A percentile compares a stretch with the other conserved stretches of the same genome.
Evolutionary conservation across 2,888 invertebrate genomes (phyloP).

Genomic region (Dasysyrphus albostriatus): DNA sequence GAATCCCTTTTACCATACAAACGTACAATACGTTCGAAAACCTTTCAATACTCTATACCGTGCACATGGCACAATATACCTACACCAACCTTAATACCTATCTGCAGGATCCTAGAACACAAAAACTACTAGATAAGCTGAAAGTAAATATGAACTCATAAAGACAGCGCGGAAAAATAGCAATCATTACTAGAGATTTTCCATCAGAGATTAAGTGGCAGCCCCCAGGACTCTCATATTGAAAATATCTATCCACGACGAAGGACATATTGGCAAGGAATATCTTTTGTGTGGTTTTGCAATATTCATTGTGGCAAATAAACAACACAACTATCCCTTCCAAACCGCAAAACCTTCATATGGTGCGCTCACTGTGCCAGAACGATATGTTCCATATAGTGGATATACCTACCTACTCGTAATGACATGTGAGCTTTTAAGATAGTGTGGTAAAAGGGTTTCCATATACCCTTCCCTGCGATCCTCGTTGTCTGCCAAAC

Average conservation of each 20-base stretch:
- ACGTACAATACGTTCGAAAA: conserved; percentile 15
- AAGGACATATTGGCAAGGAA: conserved; percentile 52
- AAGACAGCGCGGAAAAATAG: conserved; percentile 71
- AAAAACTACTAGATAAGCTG: conserved; percentile 1
- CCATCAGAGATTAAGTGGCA: conserved; percentile 73
- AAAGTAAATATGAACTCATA: conserved; percentile 47
- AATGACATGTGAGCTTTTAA: conserved; percentile 58
- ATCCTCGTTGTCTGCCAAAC: conserved; percentile 36
- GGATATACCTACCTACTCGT: conserved; percentile 13
- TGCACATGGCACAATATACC: background rate
- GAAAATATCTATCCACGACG: conserved; percentile 38
- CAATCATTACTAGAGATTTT: conserved; percentile 74
- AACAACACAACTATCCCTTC: conserved; percentile 21
- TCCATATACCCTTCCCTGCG: background rate
- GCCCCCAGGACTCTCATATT: conserved; percentile 60
- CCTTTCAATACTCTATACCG: background rate
- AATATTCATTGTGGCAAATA: conserved; percentile 64
- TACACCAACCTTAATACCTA: background rate
- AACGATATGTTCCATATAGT: conserved; percentile 21
- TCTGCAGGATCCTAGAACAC: conserved; percentile 5
- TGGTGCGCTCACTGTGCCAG: background rate
- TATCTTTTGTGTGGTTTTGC: conserved; percentile 71
- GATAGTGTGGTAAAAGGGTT: conserved; percentile 11
- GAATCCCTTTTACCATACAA: background rate
- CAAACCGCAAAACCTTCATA: background rate